phyloP scores from a whole-genome alignment of 1,140 invertebrate species.

The Philotrypesis tridentata region DNA sequence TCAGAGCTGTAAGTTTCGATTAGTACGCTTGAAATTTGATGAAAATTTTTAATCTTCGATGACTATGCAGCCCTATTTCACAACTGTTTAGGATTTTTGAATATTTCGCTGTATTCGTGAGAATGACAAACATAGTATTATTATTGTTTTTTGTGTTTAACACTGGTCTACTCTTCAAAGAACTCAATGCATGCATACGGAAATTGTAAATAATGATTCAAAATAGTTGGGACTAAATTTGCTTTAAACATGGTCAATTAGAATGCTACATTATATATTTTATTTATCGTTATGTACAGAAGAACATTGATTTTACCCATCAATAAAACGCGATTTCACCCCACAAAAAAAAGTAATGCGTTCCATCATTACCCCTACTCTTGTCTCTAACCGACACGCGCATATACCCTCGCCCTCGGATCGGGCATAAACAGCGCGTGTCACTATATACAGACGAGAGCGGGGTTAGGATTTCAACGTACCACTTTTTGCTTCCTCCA shows the following conservation, averaged over 20 bases:
- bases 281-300: not conserved
- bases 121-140: not conserved
- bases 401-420: too few species aligned
- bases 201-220: not conserved
- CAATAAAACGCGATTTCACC: conserved; percentile 3
- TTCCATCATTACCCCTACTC: too few species aligned
- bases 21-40: too few species aligned
- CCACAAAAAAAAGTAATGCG: too few species aligned
- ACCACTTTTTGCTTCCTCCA: too few species aligned
- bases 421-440: too few species aligned
- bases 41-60: not conserved
- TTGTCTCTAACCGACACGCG: too few species aligned
- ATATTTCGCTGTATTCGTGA: not conserved
- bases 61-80: not conserved
- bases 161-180: conserved; percentile 3
- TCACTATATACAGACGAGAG: too few species aligned
- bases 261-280: too few species aligned
- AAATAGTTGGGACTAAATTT: not conserved
- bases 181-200: not conserved
- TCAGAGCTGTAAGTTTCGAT: not conserved
- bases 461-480: too few species aligned
- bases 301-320: not conserved
- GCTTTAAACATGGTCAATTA: not conserved
- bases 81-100: not conserved
- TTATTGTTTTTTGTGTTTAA: conserved; percentile 10